Conservation (phyloP, 2,113 vertebrate genomes). For the Cathartes aura region DNA sequence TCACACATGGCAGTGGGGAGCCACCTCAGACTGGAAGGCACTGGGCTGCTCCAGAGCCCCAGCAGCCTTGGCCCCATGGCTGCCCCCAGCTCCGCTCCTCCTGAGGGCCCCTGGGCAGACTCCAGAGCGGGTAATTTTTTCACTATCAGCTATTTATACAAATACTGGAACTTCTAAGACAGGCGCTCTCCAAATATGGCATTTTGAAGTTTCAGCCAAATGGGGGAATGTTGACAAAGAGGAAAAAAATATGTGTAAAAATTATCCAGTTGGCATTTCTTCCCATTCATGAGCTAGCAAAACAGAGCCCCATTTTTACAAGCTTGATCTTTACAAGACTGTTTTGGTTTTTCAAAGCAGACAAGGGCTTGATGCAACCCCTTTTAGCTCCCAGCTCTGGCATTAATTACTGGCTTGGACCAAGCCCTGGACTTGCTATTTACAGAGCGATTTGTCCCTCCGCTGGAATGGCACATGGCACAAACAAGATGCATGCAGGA, state of each 20-base stretch:
- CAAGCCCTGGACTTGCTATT: not conserved
- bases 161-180: not conserved
- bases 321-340: not conserved
- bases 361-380: not conserved
- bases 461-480: fast-evolving
- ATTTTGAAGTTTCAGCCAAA: constrained; percentile 23
- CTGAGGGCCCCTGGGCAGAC: not conserved
- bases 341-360: not conserved
- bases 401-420: not conserved
- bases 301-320: not conserved
- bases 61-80: fast-evolving
- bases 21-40: not conserved
- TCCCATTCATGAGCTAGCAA: constrained; percentile 24
- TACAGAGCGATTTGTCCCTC: not conserved
- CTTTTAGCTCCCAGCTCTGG: not conserved
- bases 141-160: constrained; percentile 47
- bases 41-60: not conserved
- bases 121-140: not conserved
- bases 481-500: fast-evolving
- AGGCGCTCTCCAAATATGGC: not conserved
- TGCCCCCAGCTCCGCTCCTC: not conserved
- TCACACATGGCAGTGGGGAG: not conserved
- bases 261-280: not conserved
- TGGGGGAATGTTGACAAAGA: constrained; percentile 30
- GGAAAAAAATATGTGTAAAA: constrained; percentile 5